Evolutionary conservation across 2,888 invertebrate genomes (phyloP).

Genomic region (Drosophila colorata): DNA sequence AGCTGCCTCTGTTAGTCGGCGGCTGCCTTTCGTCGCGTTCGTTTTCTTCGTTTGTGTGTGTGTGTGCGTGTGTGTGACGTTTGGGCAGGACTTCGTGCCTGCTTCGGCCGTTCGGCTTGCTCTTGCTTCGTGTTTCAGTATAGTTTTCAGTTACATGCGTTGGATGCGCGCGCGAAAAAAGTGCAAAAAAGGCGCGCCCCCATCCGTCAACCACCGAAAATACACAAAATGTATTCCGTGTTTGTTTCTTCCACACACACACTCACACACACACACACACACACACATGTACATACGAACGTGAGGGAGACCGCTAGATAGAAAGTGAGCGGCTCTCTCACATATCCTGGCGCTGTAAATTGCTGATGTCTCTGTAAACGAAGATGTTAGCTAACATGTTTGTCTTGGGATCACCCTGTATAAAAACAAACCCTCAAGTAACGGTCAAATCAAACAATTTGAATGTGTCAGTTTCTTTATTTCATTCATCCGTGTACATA

Average conservation of each 20-base stretch:
- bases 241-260: conserved; percentile 32
- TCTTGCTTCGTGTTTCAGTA: conserved; percentile 40
- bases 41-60: conserved; percentile 34
- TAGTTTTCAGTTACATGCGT: conserved; percentile 75
- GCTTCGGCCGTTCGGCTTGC: conserved; percentile 52
- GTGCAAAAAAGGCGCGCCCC: conserved; percentile 65
- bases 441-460: conserved; percentile 32
- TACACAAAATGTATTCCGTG: conserved; percentile 65
- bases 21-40: conserved; percentile 41
- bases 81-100: conserved; percentile 70
- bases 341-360: conserved; percentile 15
- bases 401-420: conserved; percentile 24
- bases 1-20: conserved; percentile 53
- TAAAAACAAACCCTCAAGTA: conserved; percentile 3
- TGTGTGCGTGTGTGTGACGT: conserved; percentile 34
- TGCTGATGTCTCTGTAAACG: conserved; percentile 11
- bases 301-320: conserved; percentile 6
- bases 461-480: conserved; percentile 76
- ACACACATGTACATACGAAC: conserved; percentile 11
- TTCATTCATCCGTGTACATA: conserved; percentile 72
- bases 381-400: conserved; percentile 23
- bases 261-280: neutral
- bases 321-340: conserved; percentile 18
- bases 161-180: conserved; percentile 65
- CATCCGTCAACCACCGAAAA: conserved; percentile 62